Conservation (phyloP, 1,140 invertebrate species). For the Pseudomyrmex gracilis region DNA sequence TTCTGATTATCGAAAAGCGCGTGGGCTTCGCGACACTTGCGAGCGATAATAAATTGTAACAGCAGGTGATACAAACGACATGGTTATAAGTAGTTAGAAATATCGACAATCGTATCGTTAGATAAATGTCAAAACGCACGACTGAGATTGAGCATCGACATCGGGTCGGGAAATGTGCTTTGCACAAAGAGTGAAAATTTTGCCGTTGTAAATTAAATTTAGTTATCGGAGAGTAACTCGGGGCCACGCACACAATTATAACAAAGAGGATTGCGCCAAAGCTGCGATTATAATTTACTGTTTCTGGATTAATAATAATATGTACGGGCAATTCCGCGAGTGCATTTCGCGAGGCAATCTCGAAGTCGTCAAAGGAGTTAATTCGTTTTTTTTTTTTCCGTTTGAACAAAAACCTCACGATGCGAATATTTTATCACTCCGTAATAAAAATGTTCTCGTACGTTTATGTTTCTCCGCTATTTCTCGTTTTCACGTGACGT, state of each 20-base stretch:
- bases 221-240: neutral
- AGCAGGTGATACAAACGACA: neutral
- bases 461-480: neutral
- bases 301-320: too few relatives aligned
- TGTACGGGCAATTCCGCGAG: neutral
- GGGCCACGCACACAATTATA: neutral
- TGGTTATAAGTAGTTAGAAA: slow-evolving; percentile 13
- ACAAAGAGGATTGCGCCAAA: neutral
- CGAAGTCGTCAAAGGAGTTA: too few relatives aligned
- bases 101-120: neutral
- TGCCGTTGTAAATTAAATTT: slow-evolving; percentile 5
- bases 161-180: neutral
- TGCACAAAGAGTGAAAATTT: neutral
- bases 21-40: neutral
- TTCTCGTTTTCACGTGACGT: slow-evolving; percentile 33
- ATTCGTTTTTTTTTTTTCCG: too few relatives aligned
- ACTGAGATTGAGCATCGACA: neutral
- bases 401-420: neutral
- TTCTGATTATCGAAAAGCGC: neutral
- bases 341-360: neutral
- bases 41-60: neutral
- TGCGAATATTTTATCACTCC: neutral
- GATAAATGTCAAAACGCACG: slow-evolving; percentile 8
- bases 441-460: neutral
- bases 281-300: too few relatives aligned